Conservation (phyloP, 2,888 invertebrate species). For the Zhuqinia jingwanae region DNA sequence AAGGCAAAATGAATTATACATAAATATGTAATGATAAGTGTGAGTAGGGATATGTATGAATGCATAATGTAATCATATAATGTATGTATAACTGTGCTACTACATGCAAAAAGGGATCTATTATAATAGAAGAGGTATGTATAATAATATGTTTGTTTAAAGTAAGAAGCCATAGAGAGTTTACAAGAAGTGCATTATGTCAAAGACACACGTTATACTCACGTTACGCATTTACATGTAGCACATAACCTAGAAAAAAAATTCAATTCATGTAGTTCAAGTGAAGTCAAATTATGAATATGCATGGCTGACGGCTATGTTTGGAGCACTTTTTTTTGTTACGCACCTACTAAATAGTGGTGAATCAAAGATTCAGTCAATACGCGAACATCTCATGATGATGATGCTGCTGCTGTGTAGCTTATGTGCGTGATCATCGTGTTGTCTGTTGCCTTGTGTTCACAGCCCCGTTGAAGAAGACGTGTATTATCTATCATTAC, state of each 20-base stretch:
- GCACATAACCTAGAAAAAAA: constrained; percentile 66
- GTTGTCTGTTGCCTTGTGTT: constrained; percentile 42
- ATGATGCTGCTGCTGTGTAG: neutral
- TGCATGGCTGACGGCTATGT: constrained; percentile 48
- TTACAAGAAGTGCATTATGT: constrained; percentile 29
- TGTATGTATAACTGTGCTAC: too few species aligned
- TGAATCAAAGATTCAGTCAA: constrained; percentile 36
- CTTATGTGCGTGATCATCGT: neutral
- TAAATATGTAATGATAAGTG: neutral
- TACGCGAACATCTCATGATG: neutral
- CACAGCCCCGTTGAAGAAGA: constrained; percentile 31
- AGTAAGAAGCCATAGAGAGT: neutral
- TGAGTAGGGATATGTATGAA: neutral
- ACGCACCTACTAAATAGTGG: neutral
- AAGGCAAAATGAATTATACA: neutral
- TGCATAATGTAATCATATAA: too few species aligned
- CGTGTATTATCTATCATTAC: too few species aligned
- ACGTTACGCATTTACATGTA: constrained; percentile 44
- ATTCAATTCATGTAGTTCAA: constrained; percentile 64
- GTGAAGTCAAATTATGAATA: constrained; percentile 65
- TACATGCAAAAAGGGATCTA: too few species aligned
- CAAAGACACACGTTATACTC: neutral
- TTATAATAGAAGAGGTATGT: too few species aligned
- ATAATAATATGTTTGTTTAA: too few species aligned
- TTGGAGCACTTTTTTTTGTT: neutral